Evolutionary conservation across 1,140 invertebrate genomes (phyloP), one percentile per base, ranked within the genome.

Genomic region (Aphelinus certus): DNA sequence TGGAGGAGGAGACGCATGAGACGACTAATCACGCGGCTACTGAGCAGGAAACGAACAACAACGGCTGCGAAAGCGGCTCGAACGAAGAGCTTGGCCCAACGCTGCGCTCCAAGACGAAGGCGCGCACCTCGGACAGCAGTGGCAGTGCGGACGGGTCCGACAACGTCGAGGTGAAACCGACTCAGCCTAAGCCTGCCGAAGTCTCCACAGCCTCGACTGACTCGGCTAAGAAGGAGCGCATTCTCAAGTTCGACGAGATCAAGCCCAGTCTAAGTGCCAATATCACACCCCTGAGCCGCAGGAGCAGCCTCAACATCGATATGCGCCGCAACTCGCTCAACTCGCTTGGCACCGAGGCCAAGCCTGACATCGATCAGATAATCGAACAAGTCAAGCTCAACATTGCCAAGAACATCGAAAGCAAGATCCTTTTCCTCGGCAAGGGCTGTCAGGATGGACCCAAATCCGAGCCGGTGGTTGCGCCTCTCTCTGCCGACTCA

Each of bases 71-170:
- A 5, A 7, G 9, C 10, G 47, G n/a, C 10, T 26, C 53, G n/a
- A 67, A 46, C 83, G 2, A 81, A 77, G 46, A 79, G 83, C 61
- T 87, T 87, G 48, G 73, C 5, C 86, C 86, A 53, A 87, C 79
- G 45, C 76, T 88, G 48, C 77, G 87, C 5, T 88, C 87, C 0
- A 88, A 88, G 73, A 86, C 86, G n/a, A 88, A 88, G 76, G 82
- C 83, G 0, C 85, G 86, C 61, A 83, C 46, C 26, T 71, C 67
- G 3, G 73, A 75, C n/a, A 60, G 57, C 7, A 66, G 73, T 10
- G 48, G 69, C 64, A 79, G 83, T 80, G 9, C 72, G 53, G 77
- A 68, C 47, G 81, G 77, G 1, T 84, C 85, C 0, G 67, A 66
- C 3, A 76, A 77, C 1, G 65, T 69, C 9, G 77, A 80, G 1